phyloP scores from a whole-genome alignment of 2,888 invertebrate genomes.

The Cylindroiulus punctatus region DNA sequence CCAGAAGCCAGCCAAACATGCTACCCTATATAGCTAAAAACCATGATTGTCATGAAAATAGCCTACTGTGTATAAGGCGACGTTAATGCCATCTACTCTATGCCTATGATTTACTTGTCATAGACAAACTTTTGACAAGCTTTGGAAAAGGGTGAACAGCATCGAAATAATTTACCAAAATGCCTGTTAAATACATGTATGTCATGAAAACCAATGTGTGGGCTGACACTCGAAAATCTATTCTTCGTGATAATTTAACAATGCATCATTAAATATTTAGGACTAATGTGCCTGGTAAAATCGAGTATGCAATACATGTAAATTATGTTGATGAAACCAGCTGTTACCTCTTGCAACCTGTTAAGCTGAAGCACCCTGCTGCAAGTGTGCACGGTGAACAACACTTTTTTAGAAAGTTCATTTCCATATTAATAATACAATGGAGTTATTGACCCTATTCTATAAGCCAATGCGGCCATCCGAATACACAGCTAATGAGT shows the following conservation, averaged over 20 bases:
- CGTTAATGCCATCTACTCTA: too few relatives aligned
- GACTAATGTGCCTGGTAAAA: background rate
- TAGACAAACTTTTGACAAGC: too few relatives aligned
- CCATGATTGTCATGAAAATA: background rate
- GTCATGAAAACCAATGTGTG: background rate
- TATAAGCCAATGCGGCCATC: background rate
- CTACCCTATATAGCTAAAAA: background rate
- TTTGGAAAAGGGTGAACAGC: too few relatives aligned
- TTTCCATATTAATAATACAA: conserved; percentile 34
- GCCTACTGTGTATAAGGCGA: background rate
- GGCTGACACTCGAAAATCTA: background rate
- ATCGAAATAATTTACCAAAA: too few relatives aligned
- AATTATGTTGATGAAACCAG: background rate
- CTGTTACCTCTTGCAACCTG: background rate
- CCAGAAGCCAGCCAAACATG: background rate
- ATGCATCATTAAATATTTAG: conserved; percentile 19
- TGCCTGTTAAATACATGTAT: background rate
- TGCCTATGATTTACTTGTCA: too few relatives aligned
- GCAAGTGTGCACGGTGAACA: background rate
- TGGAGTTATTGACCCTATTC: conserved; percentile 5
- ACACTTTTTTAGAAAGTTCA: conserved; percentile 7
- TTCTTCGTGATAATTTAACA: background rate
- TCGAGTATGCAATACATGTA: background rate
- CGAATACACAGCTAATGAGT: background rate
- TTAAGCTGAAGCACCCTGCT: background rate